Evolutionary conservation across 2,888 invertebrate species (phyloP).

Genomic region (Chironomus riparius): DNA sequence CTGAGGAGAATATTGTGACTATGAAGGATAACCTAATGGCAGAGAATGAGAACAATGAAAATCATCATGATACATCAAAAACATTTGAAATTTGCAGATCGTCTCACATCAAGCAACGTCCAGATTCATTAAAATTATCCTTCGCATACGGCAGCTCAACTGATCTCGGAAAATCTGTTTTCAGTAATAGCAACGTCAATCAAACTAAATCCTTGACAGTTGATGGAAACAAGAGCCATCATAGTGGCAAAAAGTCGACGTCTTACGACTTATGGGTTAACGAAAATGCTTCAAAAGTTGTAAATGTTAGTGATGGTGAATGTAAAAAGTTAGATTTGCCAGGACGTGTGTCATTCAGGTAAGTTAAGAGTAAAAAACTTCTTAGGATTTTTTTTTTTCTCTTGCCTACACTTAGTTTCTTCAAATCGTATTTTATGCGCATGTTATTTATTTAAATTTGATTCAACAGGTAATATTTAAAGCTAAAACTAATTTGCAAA

Average conservation of each 20-base stretch:
- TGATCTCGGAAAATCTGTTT: constrained; percentile 13
- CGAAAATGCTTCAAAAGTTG: constrained; percentile 26
- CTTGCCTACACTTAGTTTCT: no score
- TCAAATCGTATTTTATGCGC: no score
- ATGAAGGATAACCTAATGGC: background rate
- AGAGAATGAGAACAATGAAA: constrained; percentile 7
- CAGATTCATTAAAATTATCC: constrained; percentile 14
- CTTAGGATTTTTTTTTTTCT: no score
- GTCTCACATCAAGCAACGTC: constrained; percentile 12
- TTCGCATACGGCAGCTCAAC: constrained; percentile 17
- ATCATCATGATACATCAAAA: background rate
- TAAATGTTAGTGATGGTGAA: constrained; percentile 26
- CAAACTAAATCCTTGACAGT: constrained; percentile 18
- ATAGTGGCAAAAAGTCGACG: background rate
- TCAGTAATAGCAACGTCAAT: background rate
- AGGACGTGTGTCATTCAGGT: constrained; percentile 41
- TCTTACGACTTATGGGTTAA: constrained; percentile 2
- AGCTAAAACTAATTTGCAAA: no score
- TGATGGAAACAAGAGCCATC: constrained; percentile 10
- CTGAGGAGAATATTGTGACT: constrained; percentile 24
- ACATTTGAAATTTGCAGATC: background rate
- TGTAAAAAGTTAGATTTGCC: constrained; percentile 38
- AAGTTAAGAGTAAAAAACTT: constrained; percentile 28
- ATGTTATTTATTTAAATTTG: no score
- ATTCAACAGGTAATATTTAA: no score